Base-by-base conservation (phyloP, 1,140 invertebrate species). In the Hylaeus anthracinus region DNA sequence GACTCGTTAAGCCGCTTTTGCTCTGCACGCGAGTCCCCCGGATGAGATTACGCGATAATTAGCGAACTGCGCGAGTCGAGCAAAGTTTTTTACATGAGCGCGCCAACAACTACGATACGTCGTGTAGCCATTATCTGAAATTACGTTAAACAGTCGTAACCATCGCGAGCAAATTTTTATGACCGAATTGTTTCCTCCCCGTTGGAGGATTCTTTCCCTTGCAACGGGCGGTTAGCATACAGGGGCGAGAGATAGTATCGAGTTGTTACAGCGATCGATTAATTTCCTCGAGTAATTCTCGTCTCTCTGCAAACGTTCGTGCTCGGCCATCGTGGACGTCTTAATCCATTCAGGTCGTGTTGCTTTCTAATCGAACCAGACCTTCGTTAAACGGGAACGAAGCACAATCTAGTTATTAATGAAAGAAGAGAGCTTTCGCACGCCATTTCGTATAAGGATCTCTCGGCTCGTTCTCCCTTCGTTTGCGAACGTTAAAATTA, bases 31-130 rank as follows among this genome's bases (percentile, higher is more conserved):
- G 70, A 79, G 61, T 55, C 61, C 51, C 41, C 37, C 14, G 51
- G 61, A 72, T 65, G 70, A 79, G 77, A 79, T 79, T 73, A 65
- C 43, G 51, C 77, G 77, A 79, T 79, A 73, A 79, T 79, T 79
- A 73, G 61, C 61, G 8, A 79, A 73, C 77, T 41, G 26, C 26
- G 51, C 51, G 77, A 72, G 69, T 48, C 8, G 15, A 12, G 60
- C 48, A 45, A 0, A 39, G 2, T 56, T 9, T 61, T 70, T 77
- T 63, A 8, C 51, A 26, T 10, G 51, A 53, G n/a, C 73, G 41
- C 48, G 56, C 45, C 51, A 72, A 60, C 74, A 48, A 26, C 43
- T 0, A 14, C 45, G 75, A 78, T 37, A 43, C 58, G 61, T 61
- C 45, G 26, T 39, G 76, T 63, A 45, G 26, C 26, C n/a, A 5